Evolutionary conservation across 1,140 invertebrate species (phyloP).

Genomic region (Polyergus mexicanus): DNA sequence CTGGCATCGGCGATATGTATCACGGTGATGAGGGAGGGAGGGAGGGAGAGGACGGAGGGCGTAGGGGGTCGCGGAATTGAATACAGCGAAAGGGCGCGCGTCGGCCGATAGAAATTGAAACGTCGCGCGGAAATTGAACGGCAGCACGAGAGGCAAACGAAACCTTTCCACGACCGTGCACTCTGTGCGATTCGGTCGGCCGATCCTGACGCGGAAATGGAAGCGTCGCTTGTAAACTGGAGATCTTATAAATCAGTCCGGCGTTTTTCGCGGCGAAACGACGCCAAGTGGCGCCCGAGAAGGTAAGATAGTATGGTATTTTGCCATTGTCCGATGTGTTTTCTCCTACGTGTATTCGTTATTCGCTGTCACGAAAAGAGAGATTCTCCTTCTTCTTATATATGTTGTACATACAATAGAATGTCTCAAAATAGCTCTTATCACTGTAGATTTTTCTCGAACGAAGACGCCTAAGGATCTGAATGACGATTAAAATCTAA

Average conservation of each 20-base stretch:
- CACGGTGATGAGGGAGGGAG: not conserved
- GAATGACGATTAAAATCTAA: no score
- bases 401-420: not conserved
- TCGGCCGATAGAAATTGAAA: slow-evolving; percentile 71
- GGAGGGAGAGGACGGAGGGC: not conserved
- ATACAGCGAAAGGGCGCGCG: slow-evolving; percentile 9
- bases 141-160: slow-evolving; percentile 28
- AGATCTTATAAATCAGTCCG: slow-evolving; percentile 58
- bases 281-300: not conserved
- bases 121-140: slow-evolving; percentile 76
- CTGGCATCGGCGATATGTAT: slow-evolving; percentile 49
- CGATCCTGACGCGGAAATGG: slow-evolving; percentile 63
- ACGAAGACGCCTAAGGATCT: not conserved
- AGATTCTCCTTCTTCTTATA: not conserved
- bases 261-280: slow-evolving; percentile 50
- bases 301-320: not conserved
- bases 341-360: not conserved
- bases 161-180: slow-evolving; percentile 57
- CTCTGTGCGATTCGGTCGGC: not conserved
- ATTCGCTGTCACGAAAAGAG: not conserved
- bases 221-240: slow-evolving; percentile 69
- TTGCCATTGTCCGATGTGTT: not conserved
- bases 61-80: slow-evolving; percentile 36
- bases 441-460: not conserved
- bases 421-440: not conserved